Base-by-base conservation (phyloP, 2,888 invertebrate species). In the Scaptomyza polygonia region DNA sequence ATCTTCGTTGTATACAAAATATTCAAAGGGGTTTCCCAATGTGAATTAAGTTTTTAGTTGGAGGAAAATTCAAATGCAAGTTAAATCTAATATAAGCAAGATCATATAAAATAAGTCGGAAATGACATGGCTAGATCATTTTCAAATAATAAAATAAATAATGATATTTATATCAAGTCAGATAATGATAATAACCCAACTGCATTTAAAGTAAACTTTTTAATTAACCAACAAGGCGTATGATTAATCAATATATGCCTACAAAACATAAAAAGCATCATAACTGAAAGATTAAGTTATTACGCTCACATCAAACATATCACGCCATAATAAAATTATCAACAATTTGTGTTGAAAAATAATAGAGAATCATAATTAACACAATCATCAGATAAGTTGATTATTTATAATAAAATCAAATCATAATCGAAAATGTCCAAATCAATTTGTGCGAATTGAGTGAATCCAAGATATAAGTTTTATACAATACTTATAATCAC, bases 321-420 rank as follows among this genome's bases (percentile, higher is more conserved):
- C 29, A 40, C 8, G 12, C 7, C 25, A 18, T 11, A 32, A 43
- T 53, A 32, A 30, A n/a, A 16, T 2, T 51, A 36, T n/a, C 34
- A 43, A 36, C 8, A n/a, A 1, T 14, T 14, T 8, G 21, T 45
- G n/a, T 39, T 16, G 25, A n/a, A 8, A 18, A 12, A 6, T 14
- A n/a, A 25, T 9, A 54, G 18, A 64, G 43, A 56, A 40, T 58
- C 21, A 58, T n/a, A 16, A 42, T 14, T n/a, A 48, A 30, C 29
- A 49, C 49, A 43, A 63, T 63, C 42, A 59, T 25, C n/a, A 14
- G 54, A 9, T 45, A 54, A 67, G 30, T 44, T 32, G 21, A 21
- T 68, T 30, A 68, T 75, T 74, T 69, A 75, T 63, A 42, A 53
- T 44, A 8, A 58, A 44, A 40, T 81, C 48, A 58, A 68, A 81